Evolutionary conservation across 2,888 invertebrate species (phyloP).

Genomic region (Monochamus alternatus): DNA sequence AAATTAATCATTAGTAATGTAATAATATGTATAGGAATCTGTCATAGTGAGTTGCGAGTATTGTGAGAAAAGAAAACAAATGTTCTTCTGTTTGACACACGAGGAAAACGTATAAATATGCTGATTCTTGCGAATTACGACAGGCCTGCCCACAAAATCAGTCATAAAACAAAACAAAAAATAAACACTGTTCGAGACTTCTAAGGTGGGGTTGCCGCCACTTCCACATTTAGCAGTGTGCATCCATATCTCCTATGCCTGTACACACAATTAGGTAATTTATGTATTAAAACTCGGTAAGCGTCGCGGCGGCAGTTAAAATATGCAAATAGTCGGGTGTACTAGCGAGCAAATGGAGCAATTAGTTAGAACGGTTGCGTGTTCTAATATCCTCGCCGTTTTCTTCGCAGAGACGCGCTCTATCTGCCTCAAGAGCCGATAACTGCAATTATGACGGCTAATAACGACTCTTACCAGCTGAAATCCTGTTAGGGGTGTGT

Average conservation of each 20-base stretch:
- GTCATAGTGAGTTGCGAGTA: too few species aligned
- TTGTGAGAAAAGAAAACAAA: too few species aligned
- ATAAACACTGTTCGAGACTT: too few species aligned
- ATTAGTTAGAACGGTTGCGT: slow-evolving; percentile 27
- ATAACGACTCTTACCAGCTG: background rate
- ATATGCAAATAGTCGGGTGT: slow-evolving; percentile 50
- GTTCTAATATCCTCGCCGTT: slow-evolving; percentile 18
- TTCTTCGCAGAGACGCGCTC: slow-evolving; percentile 15
- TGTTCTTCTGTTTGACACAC: too few species aligned
- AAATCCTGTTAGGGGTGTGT: background rate
- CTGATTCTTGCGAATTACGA: too few species aligned
- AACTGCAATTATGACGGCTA: slow-evolving; percentile 14
- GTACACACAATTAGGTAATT: slow-evolving; percentile 27
- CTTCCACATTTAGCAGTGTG: too few species aligned
- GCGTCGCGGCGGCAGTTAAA: slow-evolving; percentile 36
- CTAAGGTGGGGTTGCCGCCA: too few species aligned
- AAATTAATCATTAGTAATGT: too few species aligned
- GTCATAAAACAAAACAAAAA: too few species aligned
- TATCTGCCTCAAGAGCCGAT: slow-evolving; percentile 15
- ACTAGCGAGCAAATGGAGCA: slow-evolving; percentile 7
- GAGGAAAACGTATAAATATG: too few species aligned
- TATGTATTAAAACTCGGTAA: slow-evolving; percentile 4
- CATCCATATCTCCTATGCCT: background rate
- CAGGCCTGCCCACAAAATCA: too few species aligned
- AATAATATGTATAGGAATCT: too few species aligned